These are phyloP conservation scores for Monodelphis domestica DNA, from an alignment of 2,797 vertebrate species.

Conservation along the genomic window DNA sequence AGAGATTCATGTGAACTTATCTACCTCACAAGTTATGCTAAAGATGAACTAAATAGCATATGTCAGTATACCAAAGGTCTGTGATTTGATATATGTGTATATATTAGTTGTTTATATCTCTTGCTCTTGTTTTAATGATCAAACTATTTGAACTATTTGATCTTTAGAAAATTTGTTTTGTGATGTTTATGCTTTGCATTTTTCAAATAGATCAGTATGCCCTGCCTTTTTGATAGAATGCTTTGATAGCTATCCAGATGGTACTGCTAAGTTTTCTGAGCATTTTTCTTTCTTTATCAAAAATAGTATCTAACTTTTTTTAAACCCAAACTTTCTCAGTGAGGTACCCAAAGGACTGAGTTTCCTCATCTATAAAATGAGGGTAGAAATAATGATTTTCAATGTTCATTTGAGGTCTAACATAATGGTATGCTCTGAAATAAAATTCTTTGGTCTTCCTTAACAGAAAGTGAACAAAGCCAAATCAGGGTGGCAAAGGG, in stretches of 20 bases:
- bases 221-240: not conserved
- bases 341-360: not conserved
- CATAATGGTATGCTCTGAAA: not conserved
- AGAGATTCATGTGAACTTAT: conserved; percentile 11
- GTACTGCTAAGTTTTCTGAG: not conserved
- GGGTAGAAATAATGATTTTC: not conserved
- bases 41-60: not conserved
- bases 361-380: not conserved
- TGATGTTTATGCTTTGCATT: not conserved
- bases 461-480: not conserved
- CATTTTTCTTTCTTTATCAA: conserved; percentile 17
- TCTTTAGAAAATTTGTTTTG: not conserved
- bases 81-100: not conserved
- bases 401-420: not conserved
- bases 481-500: not conserved
- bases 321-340: not conserved
- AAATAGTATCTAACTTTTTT: conserved; percentile 14
- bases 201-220: not conserved
- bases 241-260: not conserved
- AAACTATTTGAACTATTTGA: not conserved
- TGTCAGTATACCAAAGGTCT: not conserved
- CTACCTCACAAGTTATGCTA: not conserved
- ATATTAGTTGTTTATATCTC: too few species aligned
- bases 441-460: conserved; percentile 21
- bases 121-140: not conserved